These are phyloP conservation scores for Gastrophysa polygoni DNA, from an alignment of 2,888 invertebrate species.

Conservation along the genomic window DNA sequence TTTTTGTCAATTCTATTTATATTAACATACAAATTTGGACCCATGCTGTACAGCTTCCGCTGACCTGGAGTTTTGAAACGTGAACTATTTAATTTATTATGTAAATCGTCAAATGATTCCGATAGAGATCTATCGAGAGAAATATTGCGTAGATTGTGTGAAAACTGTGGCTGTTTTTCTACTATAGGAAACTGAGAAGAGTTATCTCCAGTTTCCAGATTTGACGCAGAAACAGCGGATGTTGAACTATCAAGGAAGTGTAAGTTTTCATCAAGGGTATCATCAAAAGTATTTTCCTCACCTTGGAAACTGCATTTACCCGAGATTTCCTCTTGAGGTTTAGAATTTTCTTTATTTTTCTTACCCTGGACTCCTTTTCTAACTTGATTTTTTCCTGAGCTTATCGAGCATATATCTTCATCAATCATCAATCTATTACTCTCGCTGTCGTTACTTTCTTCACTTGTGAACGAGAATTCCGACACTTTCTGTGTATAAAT, in stretches of 20 bases:
- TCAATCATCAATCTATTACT: conserved; percentile 18
- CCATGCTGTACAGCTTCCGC: not conserved
- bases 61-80: not conserved
- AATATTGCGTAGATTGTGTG: not conserved
- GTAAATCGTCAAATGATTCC: not conserved
- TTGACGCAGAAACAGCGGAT: not conserved
- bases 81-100: not conserved
- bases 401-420: conserved; percentile 1
- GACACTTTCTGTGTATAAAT: conserved; percentile 1
- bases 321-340: not conserved
- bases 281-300: conserved; percentile 1
- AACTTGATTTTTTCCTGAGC: not conserved
- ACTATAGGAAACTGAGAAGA: not conserved
- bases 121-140: not conserved
- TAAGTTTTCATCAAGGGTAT: conserved; percentile 11
- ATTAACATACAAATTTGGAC: not conserved
- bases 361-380: not conserved
- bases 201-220: not conserved
- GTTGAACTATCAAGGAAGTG: conserved; percentile 2
- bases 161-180: not conserved
- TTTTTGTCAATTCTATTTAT: not conserved
- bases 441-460: conserved; percentile 22
- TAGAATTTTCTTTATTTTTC: not conserved
- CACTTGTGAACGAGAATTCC: conserved; percentile 13
- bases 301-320: not conserved